Base-by-base conservation (phyloP, 2,888 invertebrate species). In the Oeneis ivallda region DNA sequence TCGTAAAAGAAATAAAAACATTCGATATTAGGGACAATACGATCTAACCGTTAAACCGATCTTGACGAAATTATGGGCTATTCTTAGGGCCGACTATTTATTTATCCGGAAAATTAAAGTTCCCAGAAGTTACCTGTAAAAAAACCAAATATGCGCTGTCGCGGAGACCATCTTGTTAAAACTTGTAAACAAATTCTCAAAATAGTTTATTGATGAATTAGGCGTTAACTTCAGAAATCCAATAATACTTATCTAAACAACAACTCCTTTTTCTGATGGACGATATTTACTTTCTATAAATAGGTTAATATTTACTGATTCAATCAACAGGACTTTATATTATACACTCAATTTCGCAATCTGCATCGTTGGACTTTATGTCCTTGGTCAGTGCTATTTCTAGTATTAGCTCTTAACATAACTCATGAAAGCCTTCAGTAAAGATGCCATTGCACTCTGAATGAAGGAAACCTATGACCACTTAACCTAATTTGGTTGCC, bases 401-500 rank as follows among this genome's bases (percentile, higher is more conserved):
- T 19, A 45, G 17, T 56, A 9, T 37, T 57, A 17, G 57, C 49
- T n/a, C n/a, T 34, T 60, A 60, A 19, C n/a, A 59, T 59, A 39
- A 56, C 13, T 57, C 64, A 45, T 43, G 59, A 61, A 66, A 63
- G 65, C 53, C 41, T 53, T 60, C 61, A 69, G 67, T 74, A 71
- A 68, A 73, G 65, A 71, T 66, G 62, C 54, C 66, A 67, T 71
- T 71, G 70, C 65, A 69, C 62, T 66, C 41, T 50, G 64, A 64
- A 64, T 65, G 62, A 69, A 69, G 65, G 58, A 70, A 71, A 74
- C 66, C 70, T 58, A 65, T 68, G 71, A 63, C 68, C 71, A 75
- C 71, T 74, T 74, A 75, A 73, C 71, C 71, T 73, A 73, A 73
- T 73, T 74, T 71, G 71, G 71, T 71, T 71, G 68, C 53, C 53